Evolutionary conservation across 2,888 invertebrate species (phyloP), one percentile per base, ranked within the genome.

Genomic region (Drosophila stalkeri): DNA sequence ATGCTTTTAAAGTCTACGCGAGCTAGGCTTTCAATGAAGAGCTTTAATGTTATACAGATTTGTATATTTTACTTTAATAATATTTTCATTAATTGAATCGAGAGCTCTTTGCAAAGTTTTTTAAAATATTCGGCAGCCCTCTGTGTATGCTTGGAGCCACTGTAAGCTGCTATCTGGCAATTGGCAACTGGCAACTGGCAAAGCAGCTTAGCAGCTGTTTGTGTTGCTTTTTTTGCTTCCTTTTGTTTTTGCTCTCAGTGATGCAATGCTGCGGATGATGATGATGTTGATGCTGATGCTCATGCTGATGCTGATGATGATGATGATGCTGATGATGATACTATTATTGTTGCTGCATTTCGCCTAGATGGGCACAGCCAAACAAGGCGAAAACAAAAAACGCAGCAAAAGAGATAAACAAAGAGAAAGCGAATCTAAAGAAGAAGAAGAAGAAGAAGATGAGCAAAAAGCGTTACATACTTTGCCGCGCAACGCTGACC

Each of bases 401-500:
- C 27, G 33, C 51, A 18, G 12, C 31, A 6, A 49, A 49, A 14
- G 46, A 41, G 41, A 64, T 20, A 23, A 51, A 52, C 18, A 52
- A 66, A 31, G 12, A 43, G 49, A 20, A 3, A 47, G 52, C 27
- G 56, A 18, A 27, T 39, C 23, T 41, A 55, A 39, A 41, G 39
- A 1, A 9, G 39, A 46, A 39, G 52, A 11, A 23, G 18, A 9
- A 35, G 31, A 20, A 6, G 39, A 16, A 14, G 39, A 39, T 14
- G 11, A 37, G 33, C 2, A 33, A 61, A 67, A 72, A 70, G 55
- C 3, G 64, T 68, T 56, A 72, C 80, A 78, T 70, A 81, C 78
- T 80, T 82, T 82, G 56, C 63, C 8, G 75, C 68, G 80, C 66
- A 18, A 55, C 62, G 64, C 64, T 75, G 72, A 70, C 80, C 72